A percentile compares a stretch with the other conserved stretches of the same genome.
Conservation (phyloP, 2,797 vertebrate genomes). For the Brotula barbata region DNA sequence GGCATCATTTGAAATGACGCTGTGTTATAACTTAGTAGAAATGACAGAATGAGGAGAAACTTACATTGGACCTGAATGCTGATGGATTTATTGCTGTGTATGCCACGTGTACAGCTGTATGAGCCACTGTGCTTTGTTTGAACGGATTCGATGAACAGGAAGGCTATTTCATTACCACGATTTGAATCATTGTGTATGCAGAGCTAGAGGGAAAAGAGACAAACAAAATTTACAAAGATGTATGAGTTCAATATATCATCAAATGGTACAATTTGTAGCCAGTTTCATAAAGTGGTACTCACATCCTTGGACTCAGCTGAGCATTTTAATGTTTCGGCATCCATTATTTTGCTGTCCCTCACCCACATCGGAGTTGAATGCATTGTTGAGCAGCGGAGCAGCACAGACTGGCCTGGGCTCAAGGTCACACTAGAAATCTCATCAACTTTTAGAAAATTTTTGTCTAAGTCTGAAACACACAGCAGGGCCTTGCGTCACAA, state of each 20-base stretch:
- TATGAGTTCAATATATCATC: neutral
- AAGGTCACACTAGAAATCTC: conserved; percentile 56
- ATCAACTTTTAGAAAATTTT: rapidly evolving
- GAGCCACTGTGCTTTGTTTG: conserved; percentile 50
- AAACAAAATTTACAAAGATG: neutral
- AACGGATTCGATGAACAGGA: conserved; percentile 62
- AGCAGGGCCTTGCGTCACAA: neutral
- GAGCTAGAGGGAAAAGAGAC: conserved; percentile 44
- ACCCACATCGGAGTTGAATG: rapidly evolving
- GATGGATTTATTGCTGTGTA: conserved; percentile 35
- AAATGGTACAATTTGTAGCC: neutral
- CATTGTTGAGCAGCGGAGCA: conserved; percentile 61
- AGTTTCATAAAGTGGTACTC: neutral
- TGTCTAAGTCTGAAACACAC: conserved; percentile 59
- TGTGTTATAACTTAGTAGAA: neutral
- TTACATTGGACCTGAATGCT: conserved; percentile 69
- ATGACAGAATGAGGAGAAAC: conserved; percentile 7
- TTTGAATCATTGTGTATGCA: neutral
- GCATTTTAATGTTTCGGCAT: rapidly evolving
- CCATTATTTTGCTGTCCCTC: neutral
- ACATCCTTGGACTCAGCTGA: conserved; percentile 29
- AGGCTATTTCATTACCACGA: rapidly evolving
- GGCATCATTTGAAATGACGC: neutral
- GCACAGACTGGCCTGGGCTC: conserved; percentile 64
- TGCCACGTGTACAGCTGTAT: conserved; percentile 62